A percentile compares a stretch with the other conserved stretches of the same genome.
These are phyloP conservation scores for Falco cherrug DNA, from an alignment of 2,797 vertebrate genomes.

Conservation along the genomic window DNA sequence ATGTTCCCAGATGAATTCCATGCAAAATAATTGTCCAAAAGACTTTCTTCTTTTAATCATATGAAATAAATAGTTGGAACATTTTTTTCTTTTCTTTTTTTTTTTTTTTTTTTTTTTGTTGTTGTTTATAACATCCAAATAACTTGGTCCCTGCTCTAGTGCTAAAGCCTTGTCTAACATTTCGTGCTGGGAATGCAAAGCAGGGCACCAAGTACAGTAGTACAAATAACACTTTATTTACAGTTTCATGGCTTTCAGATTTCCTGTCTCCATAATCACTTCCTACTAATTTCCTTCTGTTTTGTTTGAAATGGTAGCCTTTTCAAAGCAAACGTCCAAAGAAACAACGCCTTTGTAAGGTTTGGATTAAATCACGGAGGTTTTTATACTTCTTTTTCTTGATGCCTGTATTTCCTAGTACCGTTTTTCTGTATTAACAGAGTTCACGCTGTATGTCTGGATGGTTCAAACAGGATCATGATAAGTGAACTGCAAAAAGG, in stretches of 20 bases:
- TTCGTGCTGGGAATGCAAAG: slow-evolving; percentile 71
- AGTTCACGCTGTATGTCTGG: slow-evolving; percentile 44
- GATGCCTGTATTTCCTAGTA: slow-evolving; percentile 48
- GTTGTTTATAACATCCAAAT: not conserved
- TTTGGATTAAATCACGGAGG: slow-evolving; percentile 61
- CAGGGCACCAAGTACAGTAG: slow-evolving; percentile 64
- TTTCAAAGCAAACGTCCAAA: slow-evolving; percentile 67
- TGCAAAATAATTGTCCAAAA: not conserved
- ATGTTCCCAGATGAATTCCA: not conserved
- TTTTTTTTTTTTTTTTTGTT: not conserved
- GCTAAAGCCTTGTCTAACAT: slow-evolving; percentile 68
- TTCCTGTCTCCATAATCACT: slow-evolving; percentile 68
- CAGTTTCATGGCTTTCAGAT: slow-evolving; percentile 66
- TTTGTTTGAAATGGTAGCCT: slow-evolving; percentile 63
- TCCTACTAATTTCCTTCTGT: slow-evolving; percentile 68
- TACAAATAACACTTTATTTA: slow-evolving; percentile 71
- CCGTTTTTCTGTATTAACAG: slow-evolving; percentile 51
- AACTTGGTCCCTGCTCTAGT: slow-evolving; percentile 25
- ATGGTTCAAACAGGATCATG: slow-evolving; percentile 42
- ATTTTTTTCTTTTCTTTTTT: not conserved
- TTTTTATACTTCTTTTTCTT: slow-evolving; percentile 60
- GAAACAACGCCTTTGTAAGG: slow-evolving; percentile 66
- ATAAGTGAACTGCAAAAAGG: slow-evolving; percentile 56
- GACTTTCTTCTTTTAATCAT: not conserved
- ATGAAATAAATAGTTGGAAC: not conserved